Evolutionary conservation across 1,140 invertebrate genomes (phyloP).

Genomic region (Amyelois transitella): DNA sequence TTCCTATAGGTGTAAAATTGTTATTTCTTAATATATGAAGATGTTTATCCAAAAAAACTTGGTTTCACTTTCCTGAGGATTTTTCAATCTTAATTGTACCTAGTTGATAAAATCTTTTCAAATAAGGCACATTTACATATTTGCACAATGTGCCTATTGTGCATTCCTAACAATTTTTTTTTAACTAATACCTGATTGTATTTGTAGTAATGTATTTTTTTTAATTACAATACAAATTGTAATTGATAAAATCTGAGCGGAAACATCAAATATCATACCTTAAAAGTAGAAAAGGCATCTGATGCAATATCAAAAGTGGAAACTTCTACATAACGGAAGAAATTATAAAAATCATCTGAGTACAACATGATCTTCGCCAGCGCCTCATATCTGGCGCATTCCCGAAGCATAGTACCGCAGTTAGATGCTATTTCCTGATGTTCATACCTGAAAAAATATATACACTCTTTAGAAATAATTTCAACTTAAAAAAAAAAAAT

Average conservation of each 20-base stretch:
- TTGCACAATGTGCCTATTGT: too few relatives aligned
- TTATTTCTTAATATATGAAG: too few relatives aligned
- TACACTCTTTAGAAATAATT: background rate
- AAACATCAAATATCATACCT: conserved; percentile 77
- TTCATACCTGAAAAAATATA: conserved; percentile 86
- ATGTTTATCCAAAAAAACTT: too few relatives aligned
- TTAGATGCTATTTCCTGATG: conserved; percentile 99
- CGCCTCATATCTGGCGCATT: conserved; percentile 98
- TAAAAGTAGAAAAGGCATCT: conserved; percentile 99
- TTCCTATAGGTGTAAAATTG: too few relatives aligned
- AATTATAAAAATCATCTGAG: conserved; percentile 99
- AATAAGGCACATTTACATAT: too few relatives aligned
- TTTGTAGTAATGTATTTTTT: too few relatives aligned
- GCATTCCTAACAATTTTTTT: too few relatives aligned
- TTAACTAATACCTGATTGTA: too few relatives aligned
- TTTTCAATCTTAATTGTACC: too few relatives aligned
- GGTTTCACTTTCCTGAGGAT: too few relatives aligned
- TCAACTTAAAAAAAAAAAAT: conserved; percentile 4
- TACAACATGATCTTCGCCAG: conserved; percentile 98
- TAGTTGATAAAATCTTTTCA: too few relatives aligned
- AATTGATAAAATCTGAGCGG: background rate
- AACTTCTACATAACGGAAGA: conserved; percentile 99
- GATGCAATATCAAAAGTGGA: conserved; percentile 99
- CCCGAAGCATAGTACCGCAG: conserved; percentile 98
- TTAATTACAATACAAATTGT: too few relatives aligned